Base-by-base conservation (phyloP, 2,797 vertebrate species). In the Muscicapa comitata region DNA sequence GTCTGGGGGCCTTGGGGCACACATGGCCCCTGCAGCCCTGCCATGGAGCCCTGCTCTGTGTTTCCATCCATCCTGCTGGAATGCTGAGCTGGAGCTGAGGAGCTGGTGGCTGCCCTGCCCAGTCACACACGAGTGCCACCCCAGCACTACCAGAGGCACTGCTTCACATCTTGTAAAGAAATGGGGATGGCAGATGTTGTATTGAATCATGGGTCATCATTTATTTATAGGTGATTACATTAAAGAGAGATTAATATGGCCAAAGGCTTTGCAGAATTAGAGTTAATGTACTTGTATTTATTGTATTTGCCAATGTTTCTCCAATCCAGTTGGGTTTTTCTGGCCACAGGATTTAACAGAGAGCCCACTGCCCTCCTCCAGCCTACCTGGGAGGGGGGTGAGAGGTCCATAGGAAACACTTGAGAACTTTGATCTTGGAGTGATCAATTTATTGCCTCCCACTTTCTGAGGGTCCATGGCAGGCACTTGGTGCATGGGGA, bases 171-270 rank as follows among this genome's bases (percentile, higher is more conserved):
- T 67, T 26, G 45, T 55, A 61, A 61, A 50, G 79, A 95, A 91
- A 94, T 86, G 73, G 84, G 96, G 94, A 90, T 96, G 97, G 97
- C 96, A 93, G 97, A 96, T 98, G 94, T 90, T 76, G 12, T 97
- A 98, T 98, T 98, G 97, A 98, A 98, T 97, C 95, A 94, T 75
- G 89, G 96, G 79, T 95, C 97, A 98, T 98, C 97, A 98, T 98
- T 99, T 98, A 98, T 98, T 98, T 98, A 98, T 97, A 96, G 94
- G 94, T 96, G 97, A 98, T 98, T 98, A 97, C 94, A 98, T 98
- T 98, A 97, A 93, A 97, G 90, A 93, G 96, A 98, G 98, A 98
- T 98, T 98, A 98, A 97, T 98, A 98, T 98, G 95, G 98, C 98
- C 97, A 82, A 90, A 95, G 98, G 98, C 98, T 92, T 65, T 1